Percentiles rank a stretch among this genome's conserved stretches.
Evolutionary conservation across 2,797 vertebrate species (phyloP).

Genomic region (Lemur catta): DNA sequence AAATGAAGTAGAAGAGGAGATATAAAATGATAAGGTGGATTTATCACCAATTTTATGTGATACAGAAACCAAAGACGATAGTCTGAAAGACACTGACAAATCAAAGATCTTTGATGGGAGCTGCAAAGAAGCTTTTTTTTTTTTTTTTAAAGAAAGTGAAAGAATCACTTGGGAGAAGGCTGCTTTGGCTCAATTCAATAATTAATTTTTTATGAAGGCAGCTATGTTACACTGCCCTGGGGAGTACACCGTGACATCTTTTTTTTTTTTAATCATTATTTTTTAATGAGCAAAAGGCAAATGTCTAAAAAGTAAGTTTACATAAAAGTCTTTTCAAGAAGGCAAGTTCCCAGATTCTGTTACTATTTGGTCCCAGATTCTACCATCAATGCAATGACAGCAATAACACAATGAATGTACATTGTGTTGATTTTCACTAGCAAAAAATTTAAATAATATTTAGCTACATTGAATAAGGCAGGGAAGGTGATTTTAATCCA

Average conservation of each 20-base stretch:
- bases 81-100: neutral
- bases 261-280: neutral
- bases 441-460: constrained; percentile 25
- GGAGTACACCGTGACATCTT: constrained; percentile 51
- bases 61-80: constrained; percentile 17
- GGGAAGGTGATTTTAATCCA: constrained; percentile 36
- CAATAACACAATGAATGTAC: neutral
- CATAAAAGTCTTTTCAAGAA: constrained; percentile 34
- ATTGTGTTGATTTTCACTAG: neutral
- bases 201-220: constrained; percentile 70
- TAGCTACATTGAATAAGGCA: neutral
- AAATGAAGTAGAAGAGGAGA: neutral
- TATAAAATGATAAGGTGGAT: neutral
- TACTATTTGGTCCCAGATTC: neutral
- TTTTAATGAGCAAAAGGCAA: constrained; percentile 59
- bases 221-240: constrained; percentile 44
- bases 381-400: neutral
- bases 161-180: constrained; percentile 38
- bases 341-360: constrained; percentile 21
- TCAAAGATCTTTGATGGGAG: constrained; percentile 14
- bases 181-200: constrained; percentile 36
- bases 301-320: constrained; percentile 60
- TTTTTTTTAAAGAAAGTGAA: neutral
- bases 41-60: neutral
- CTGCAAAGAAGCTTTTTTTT: neutral